Evolutionary conservation across 2,113 vertebrate species (phyloP), one percentile per base, ranked within the genome.

Genomic region (Cathartes aura): DNA sequence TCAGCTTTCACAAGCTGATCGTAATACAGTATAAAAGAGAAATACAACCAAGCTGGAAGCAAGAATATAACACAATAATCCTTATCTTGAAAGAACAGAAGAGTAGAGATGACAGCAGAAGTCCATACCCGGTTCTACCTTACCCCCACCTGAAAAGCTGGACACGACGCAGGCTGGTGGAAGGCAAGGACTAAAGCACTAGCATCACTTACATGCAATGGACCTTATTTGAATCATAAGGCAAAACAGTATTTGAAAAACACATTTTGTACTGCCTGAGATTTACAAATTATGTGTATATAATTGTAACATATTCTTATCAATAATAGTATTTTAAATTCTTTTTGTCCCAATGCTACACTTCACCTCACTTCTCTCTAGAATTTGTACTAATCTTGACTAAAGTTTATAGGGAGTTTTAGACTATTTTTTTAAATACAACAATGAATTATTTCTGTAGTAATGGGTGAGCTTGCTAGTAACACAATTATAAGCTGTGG

Each of bases 151-250:
- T 67, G 45, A 62, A 73, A 73, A 43, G 80, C 8, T 36, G 80
- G 53, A 56, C 32, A 34, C 0, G 4, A 53, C 2, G 2, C 45
- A 79, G 59, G 52, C 53, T 60, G 38, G 32, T 0, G 0, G 42
- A 68, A 74, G 16, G 23, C 26, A 53, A 70, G 34, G 72, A 78
- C 30, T 26, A 72, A 71, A 59, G 52, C 1, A 0, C 55, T 38
- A 50, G 18, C 29, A 62, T 53, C 63, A 29, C 47, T 34, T 20
- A 27, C 2, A 7, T 50, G 22, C 36, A 48, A 23, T 38, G 9
- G 29, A n/a, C 15, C 23, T 71, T 58, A n/a, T 26, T 45, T 47
- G 11, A 75, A 87, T 70, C 27, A 15, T 30, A 58, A 43, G 42
- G 36, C 23, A 58, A 50, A 88, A 56, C 0, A 43, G 7, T 9